Evolutionary conservation across 2,888 invertebrate genomes (phyloP).

Genomic region (Reticulitermes lucifugus): DNA sequence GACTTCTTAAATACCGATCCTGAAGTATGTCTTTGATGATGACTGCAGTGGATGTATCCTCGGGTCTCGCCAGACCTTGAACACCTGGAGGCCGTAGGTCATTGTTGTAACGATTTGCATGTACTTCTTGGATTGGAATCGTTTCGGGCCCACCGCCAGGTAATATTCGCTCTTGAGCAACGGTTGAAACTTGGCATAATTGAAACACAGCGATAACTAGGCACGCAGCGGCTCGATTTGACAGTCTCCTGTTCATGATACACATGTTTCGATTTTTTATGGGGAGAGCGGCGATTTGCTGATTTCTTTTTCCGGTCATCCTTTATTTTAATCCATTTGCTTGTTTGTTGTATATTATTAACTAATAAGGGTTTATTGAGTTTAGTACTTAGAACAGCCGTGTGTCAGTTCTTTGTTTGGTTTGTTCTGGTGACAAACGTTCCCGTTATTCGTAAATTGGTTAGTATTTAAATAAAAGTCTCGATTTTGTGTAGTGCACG

Average conservation of each 20-base stretch:
- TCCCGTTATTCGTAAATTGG: no score
- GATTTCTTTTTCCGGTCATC: no score
- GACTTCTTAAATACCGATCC: constrained; percentile 65
- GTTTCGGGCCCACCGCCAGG: background rate
- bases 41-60: background rate
- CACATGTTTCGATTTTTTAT: background rate
- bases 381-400: no score
- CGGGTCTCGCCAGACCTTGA: background rate
- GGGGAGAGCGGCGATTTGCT: no score
- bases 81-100: background rate
- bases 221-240: background rate
- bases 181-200: background rate
- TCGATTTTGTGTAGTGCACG: no score
- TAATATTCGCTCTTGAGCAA: background rate
- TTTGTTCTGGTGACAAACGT: no score
- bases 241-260: background rate
- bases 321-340: no score
- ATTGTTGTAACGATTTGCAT: background rate
- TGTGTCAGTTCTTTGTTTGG: no score
- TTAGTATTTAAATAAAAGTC: no score
- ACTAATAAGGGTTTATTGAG: no score
- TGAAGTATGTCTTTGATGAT: constrained; percentile 61
- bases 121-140: background rate
- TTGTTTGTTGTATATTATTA: no score
- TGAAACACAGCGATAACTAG: background rate